Evolutionary conservation across 2,113 vertebrate genomes (phyloP).

Genomic region (Melanocharis versteri): DNA sequence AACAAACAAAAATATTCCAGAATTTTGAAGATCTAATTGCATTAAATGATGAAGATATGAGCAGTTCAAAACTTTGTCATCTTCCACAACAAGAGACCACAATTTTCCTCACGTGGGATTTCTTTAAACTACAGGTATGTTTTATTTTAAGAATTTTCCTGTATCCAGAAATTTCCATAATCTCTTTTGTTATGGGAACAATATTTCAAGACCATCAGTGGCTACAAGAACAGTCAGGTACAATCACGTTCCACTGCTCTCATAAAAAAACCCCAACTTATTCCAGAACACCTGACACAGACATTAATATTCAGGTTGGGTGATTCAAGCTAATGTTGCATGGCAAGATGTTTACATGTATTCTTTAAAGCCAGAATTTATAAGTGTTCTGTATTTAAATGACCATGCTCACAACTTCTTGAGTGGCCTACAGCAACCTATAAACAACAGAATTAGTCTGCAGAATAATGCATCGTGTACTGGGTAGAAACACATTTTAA

Average conservation of each 20-base stretch:
- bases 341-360: conserved; percentile 54
- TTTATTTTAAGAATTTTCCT: conserved; percentile 10
- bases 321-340: conserved; percentile 62
- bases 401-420: conserved; percentile 58
- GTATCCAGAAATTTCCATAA: background rate
- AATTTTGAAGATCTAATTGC: background rate
- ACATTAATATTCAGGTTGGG: conserved; percentile 64
- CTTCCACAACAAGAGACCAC: background rate
- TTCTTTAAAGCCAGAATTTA: conserved; percentile 67
- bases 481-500: conserved; percentile 24
- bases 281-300: conserved; percentile 38
- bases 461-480: conserved; percentile 55
- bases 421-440: conserved; percentile 61
- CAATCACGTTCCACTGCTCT: conserved; percentile 46
- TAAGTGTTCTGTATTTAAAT: conserved; percentile 61
- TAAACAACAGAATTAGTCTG: conserved; percentile 40
- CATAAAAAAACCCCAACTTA: conserved; percentile 20
- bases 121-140: background rate
- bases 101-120: conserved; percentile 18
- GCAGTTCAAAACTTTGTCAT: conserved; percentile 6
- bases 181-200: conserved; percentile 28
- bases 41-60: background rate
- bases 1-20: background rate
- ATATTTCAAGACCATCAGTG: conserved; percentile 36
- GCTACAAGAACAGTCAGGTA: conserved; percentile 50